Conservation (phyloP, 2,888 invertebrate species). For the Scaptomyza flava region DNA sequence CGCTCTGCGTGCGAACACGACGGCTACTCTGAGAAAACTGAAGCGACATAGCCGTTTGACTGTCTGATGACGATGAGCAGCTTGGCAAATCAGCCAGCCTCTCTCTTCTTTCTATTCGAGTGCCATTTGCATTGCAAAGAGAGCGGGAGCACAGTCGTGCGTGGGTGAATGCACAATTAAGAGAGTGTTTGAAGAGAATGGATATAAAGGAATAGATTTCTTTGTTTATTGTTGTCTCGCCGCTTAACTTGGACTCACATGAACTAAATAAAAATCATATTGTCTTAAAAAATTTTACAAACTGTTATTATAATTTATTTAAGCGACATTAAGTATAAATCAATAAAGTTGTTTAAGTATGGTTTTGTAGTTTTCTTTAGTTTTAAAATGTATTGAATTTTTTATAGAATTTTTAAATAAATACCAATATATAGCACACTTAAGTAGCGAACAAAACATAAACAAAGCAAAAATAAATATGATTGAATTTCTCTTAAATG, state of each 20-base stretch:
- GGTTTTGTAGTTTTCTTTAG: too few relatives aligned
- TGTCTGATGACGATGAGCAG: conserved; percentile 10
- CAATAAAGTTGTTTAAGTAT: too few relatives aligned
- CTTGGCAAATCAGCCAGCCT: conserved; percentile 5
- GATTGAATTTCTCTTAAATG: conserved; percentile 20
- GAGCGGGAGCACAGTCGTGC: not conserved
- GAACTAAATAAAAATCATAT: not conserved
- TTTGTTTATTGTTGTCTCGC: not conserved
- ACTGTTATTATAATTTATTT: too few relatives aligned
- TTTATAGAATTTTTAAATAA: too few relatives aligned
- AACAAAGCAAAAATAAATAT: not conserved
- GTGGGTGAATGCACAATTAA: not conserved
- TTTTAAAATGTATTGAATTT: too few relatives aligned
- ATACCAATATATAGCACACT: not conserved
- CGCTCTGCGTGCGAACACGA: conserved; percentile 46
- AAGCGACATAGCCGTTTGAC: conserved; percentile 27
- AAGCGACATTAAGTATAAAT: too few relatives aligned
- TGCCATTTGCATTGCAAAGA: not conserved
- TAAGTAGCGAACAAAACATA: not conserved
- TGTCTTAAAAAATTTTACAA: not conserved
- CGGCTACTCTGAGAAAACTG: conserved; percentile 44
- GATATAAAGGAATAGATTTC: not conserved
- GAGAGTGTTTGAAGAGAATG: not conserved
- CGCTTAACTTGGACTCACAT: not conserved
- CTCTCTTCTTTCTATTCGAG: not conserved